Percentiles rank a stretch among this genome's conserved stretches.
Evolutionary conservation across 2,888 invertebrate species (phyloP).

Genomic region (Mimas tiliae): DNA sequence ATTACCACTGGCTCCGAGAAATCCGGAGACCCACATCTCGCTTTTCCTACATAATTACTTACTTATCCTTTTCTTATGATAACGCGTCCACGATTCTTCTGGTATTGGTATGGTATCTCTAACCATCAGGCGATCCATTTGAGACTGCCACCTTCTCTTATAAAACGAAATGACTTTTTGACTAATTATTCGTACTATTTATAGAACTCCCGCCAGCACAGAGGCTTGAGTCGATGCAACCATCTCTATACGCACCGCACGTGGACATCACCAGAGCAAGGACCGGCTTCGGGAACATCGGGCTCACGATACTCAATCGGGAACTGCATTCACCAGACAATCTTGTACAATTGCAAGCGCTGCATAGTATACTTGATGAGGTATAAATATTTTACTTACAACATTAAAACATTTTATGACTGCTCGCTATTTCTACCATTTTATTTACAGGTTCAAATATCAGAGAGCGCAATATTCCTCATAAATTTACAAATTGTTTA

Average conservation of each 20-base stretch:
- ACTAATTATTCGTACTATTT: no score
- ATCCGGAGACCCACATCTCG: no score
- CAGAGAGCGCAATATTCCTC: conserved; percentile 68
- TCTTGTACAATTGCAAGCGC: conserved; percentile 65
- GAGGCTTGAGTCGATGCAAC: conserved; percentile 70
- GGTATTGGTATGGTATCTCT: no score
- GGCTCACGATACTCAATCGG: conserved; percentile 63
- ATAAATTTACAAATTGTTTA: conserved; percentile 65
- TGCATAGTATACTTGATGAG: conserved; percentile 71
- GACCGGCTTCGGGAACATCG: conserved; percentile 67
- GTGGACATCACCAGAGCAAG: conserved; percentile 66
- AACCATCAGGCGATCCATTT: no score
- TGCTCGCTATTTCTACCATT: neutral
- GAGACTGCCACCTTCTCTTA: no score
- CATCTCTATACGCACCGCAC: conserved; percentile 65
- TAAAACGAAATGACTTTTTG: no score
- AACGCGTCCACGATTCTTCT: no score
- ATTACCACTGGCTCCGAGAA: no score
- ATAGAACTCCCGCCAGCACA: conserved; percentile 59
- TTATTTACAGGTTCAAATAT: conserved; percentile 64
- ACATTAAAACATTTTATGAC: neutral
- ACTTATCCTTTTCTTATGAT: no score
- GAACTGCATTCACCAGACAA: conserved; percentile 64
- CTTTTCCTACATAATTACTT: no score
- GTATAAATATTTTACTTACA: conserved; percentile 40